Conservation (phyloP, 2,888 invertebrate species). For the Yponomeuta evonymella region DNA sequence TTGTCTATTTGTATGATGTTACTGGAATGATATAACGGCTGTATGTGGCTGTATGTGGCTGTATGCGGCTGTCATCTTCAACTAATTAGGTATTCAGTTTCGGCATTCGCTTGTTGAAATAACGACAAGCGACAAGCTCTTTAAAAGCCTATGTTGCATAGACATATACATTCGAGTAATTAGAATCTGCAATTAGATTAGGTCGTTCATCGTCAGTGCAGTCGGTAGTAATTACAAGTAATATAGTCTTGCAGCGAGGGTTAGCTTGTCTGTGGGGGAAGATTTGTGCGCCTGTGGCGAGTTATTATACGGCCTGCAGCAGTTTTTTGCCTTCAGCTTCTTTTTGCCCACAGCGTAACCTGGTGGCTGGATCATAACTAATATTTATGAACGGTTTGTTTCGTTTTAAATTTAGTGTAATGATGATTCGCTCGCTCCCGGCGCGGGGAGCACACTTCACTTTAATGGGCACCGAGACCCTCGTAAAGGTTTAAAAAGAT, state of each 20-base stretch:
- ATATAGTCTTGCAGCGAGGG: conserved; percentile 13
- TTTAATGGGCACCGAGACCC: conserved; percentile 22
- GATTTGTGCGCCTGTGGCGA: conserved; percentile 12
- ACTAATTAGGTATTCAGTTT: neutral
- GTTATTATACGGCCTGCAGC: conserved; percentile 9
- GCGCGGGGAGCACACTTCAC: conserved; percentile 29
- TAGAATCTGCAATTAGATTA: conserved; percentile 12
- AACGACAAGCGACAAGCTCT: neutral
- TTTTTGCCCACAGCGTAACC: conserved; percentile 52
- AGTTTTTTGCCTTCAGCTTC: conserved; percentile 20
- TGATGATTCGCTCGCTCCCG: conserved; percentile 42
- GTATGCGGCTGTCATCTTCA: neutral
- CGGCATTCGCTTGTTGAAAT: neutral
- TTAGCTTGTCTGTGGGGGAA: conserved; percentile 6
- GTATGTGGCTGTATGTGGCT: too few relatives aligned
- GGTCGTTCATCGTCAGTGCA: neutral
- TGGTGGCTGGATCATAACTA: conserved; percentile 58
- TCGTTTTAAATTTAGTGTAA: conserved; percentile 61
- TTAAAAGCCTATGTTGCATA: neutral
- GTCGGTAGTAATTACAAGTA: conserved; percentile 15
- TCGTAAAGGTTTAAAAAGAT: conserved; percentile 21
- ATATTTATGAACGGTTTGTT: conserved; percentile 59
- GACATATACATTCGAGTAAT: neutral
- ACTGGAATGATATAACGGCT: neutral
- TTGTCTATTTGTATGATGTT: neutral